phyloP scores from a whole-genome alignment of 2,888 invertebrate species.

The Habroteleia sp. region DNA sequence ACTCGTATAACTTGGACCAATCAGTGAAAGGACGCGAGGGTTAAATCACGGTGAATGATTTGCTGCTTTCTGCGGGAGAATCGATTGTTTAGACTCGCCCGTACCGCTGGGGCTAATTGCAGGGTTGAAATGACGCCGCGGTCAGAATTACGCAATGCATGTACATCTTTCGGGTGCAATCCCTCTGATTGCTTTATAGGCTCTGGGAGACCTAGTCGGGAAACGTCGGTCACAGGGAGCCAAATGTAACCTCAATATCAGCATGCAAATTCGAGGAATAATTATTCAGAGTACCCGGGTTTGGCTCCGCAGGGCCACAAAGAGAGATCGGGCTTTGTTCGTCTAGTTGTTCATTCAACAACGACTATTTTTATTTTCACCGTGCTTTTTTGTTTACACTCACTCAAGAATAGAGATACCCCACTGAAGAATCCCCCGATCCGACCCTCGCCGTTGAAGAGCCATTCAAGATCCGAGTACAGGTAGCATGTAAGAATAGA shows the following conservation, averaged over 20 bases:
- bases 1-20: slow-evolving; percentile 28
- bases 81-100: slow-evolving; percentile 67
- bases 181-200: slow-evolving; percentile 67
- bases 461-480: slow-evolving; percentile 17
- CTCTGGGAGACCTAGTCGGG: slow-evolving; percentile 21
- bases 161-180: slow-evolving; percentile 35
- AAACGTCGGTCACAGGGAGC: slow-evolving; percentile 63
- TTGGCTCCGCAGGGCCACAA: slow-evolving; percentile 58
- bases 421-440: slow-evolving; percentile 15
- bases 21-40: slow-evolving; percentile 7
- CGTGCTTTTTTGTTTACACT: slow-evolving; percentile 45
- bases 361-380: slow-evolving; percentile 26
- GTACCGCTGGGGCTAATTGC: slow-evolving; percentile 71
- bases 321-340: slow-evolving; percentile 48
- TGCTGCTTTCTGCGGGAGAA: slow-evolving; percentile 44
- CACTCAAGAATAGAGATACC: slow-evolving; percentile 22
- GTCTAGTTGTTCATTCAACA: slow-evolving; percentile 1
- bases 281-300: slow-evolving; percentile 77
- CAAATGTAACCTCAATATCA: slow-evolving; percentile 78
- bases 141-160: slow-evolving; percentile 70
- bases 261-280: slow-evolving; percentile 78
- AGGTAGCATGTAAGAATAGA: slow-evolving; percentile 2
- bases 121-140: slow-evolving; percentile 72
- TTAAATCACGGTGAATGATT: slow-evolving; percentile 54
- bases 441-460: slow-evolving; percentile 24